A percentile compares a stretch with the other conserved stretches of the same genome.
These are phyloP conservation scores for Gyrodactylus salaris DNA, from an alignment of 1,140 invertebrate genomes.

Conservation along the genomic window DNA sequence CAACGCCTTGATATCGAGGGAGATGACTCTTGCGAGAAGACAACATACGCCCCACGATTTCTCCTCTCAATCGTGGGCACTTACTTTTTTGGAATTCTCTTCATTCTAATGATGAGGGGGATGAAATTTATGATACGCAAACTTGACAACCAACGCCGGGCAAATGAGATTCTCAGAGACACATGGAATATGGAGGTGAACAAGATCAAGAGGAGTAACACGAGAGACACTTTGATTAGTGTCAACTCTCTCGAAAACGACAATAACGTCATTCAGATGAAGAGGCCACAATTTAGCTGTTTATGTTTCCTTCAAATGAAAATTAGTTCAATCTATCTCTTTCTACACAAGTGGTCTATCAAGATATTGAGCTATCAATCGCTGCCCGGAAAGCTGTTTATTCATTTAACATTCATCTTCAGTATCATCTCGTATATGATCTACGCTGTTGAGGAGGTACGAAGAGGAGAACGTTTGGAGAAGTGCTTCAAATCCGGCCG, in stretches of 20 bases:
- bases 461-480: background rate
- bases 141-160: background rate
- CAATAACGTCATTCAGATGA: background rate
- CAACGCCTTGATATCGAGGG: background rate
- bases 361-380: background rate
- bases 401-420: background rate
- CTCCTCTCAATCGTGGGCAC: background rate
- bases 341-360: background rate
- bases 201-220: background rate
- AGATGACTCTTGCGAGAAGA: background rate
- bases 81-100: background rate
- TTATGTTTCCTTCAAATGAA: background rate
- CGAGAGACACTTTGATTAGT: background rate
- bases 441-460: background rate
- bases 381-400: background rate
- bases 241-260: background rate
- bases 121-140: background rate
- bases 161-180: background rate
- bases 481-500: background rate
- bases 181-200: background rate
- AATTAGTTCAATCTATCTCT: background rate
- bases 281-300: background rate
- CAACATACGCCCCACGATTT: background rate
- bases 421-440: background rate
- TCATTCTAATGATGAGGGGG: background rate